Evolutionary conservation across 2,113 vertebrate species (phyloP).

Genomic region (Tychaedon coryphoeus): DNA sequence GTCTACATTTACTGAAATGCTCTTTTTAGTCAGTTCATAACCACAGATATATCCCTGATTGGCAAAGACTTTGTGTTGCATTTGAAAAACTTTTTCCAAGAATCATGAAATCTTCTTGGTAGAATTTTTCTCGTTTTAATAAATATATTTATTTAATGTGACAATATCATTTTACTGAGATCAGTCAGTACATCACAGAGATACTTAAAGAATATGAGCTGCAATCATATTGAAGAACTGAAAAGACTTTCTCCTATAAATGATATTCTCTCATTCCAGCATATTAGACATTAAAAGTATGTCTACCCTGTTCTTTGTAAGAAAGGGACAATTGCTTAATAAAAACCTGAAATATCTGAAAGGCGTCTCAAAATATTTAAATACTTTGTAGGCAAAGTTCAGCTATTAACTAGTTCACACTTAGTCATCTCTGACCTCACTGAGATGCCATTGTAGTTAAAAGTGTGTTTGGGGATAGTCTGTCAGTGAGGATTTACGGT

Average conservation of each 20-base stretch:
- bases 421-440: conserved; percentile 8
- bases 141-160: not conserved
- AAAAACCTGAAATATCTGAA: not conserved
- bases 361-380: not conserved
- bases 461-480: not conserved
- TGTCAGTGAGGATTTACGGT: not conserved
- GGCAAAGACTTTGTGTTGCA: not conserved
- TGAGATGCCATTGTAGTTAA: not conserved
- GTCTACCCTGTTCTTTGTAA: not conserved
- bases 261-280: not conserved
- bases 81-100: not conserved
- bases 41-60: not conserved
- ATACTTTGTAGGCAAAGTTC: not conserved
- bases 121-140: not conserved
- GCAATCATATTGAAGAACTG: not conserved
- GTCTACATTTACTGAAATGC: not conserved
- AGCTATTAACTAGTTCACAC: not conserved
- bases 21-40: not conserved
- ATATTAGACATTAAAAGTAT: not conserved
- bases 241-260: not conserved
- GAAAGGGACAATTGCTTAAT: not conserved
- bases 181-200: not conserved
- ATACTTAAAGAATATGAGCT: not conserved
- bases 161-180: not conserved
- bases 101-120: not conserved